Percentiles rank a stretch among this genome's conserved stretches.
phyloP scores from a whole-genome alignment of 2,888 invertebrate species.

The Thymelicus lineola region DNA sequence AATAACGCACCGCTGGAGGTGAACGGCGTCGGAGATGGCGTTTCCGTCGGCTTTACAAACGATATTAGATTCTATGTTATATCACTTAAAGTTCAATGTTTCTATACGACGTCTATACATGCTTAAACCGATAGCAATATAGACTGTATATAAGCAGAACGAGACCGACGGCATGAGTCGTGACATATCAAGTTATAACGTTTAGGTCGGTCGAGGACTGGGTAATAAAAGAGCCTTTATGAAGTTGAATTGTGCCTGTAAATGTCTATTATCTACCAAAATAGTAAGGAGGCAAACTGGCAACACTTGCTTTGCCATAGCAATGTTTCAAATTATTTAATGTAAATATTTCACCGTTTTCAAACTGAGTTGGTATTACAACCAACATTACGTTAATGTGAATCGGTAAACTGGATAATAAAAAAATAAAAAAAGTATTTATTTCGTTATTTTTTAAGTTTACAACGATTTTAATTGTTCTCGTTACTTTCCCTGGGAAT shows the following conservation, averaged over 20 bases:
- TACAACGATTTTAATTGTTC: conserved; percentile 83
- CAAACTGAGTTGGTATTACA: not conserved
- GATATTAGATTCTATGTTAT: conserved; percentile 18
- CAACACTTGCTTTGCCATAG: not conserved
- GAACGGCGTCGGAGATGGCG: conserved; percentile 33
- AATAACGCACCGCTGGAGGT: conserved; percentile 38
- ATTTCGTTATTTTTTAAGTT: conserved; percentile 84
- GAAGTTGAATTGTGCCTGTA: not conserved
- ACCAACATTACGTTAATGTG: conserved; percentile 34
- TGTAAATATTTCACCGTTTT: not conserved
- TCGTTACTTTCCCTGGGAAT: conserved; percentile 83
- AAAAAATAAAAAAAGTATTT: conserved; percentile 71
- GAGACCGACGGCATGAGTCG: conserved; percentile 20
- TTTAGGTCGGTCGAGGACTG: not conserved
- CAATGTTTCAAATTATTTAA: not conserved
- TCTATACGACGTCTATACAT: conserved; percentile 13
- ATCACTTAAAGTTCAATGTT: conserved; percentile 17
- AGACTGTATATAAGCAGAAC: conserved; percentile 10
- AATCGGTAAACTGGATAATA: conserved; percentile 40
- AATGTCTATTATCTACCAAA: not conserved
- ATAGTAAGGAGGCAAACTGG: not conserved
- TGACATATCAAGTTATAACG: conserved; percentile 32
- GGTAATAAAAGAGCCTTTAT: not conserved
- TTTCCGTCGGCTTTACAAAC: conserved; percentile 8
- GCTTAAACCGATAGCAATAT: conserved; percentile 12